Conservation (phyloP, 2,888 invertebrate genomes). For the Cheilosia pagana region DNA sequence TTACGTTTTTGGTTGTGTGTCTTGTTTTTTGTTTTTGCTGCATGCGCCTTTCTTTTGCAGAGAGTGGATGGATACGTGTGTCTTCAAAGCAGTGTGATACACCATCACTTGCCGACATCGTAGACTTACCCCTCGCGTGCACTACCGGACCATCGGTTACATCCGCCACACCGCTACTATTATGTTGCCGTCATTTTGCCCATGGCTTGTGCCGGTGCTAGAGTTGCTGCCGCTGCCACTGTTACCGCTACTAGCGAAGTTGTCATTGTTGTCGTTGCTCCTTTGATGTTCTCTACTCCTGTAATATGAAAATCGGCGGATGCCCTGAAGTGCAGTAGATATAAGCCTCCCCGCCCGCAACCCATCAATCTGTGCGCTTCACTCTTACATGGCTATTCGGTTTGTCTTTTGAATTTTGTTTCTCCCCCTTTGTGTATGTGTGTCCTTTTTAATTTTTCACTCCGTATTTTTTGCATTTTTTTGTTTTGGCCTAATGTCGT, state of each 20-base stretch:
- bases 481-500: constrained; percentile 28
- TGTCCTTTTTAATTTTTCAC: constrained; percentile 58
- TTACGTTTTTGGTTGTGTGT: constrained; percentile 24
- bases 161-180: constrained; percentile 31
- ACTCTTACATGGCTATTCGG: constrained; percentile 21
- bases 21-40: background rate
- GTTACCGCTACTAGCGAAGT: constrained; percentile 54
- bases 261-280: constrained; percentile 59
- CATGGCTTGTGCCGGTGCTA: constrained; percentile 37
- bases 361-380: constrained; percentile 56
- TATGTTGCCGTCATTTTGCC: constrained; percentile 12
- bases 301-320: constrained; percentile 66
- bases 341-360: constrained; percentile 55
- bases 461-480: constrained; percentile 29
- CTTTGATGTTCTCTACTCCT: constrained; percentile 61
- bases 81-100: constrained; percentile 49
- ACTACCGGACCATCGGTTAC: constrained; percentile 47
- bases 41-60: constrained; percentile 19
- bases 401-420: constrained; percentile 7
- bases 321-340: constrained; percentile 47
- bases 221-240: constrained; percentile 52
- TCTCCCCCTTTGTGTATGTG: constrained; percentile 13
- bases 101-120: constrained; percentile 61
- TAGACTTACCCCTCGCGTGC: constrained; percentile 33
- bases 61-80: constrained; percentile 55